Evolutionary conservation across 2,797 vertebrate species (phyloP).

Genomic region (Anableps anableps): DNA sequence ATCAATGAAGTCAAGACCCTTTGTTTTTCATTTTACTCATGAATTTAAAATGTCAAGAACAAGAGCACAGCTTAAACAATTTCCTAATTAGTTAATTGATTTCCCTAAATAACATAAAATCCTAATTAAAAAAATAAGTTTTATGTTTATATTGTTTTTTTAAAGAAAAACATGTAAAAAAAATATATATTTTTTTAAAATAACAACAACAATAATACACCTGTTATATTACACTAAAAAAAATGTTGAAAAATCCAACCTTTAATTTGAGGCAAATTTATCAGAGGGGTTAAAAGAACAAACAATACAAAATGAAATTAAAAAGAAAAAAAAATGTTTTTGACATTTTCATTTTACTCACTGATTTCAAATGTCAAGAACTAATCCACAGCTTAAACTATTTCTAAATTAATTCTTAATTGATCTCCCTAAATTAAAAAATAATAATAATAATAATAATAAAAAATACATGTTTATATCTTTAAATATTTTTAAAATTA

Average conservation of each 20-base stretch:
- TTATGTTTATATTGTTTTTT: too few species aligned
- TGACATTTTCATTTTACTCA: too few species aligned
- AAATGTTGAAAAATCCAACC: neutral
- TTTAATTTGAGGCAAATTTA: neutral
- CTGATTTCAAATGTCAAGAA: too few species aligned
- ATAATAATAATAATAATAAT: too few species aligned
- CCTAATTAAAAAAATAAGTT: too few species aligned
- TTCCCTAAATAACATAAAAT: too few species aligned
- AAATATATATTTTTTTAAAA: too few species aligned
- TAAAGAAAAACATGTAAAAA: too few species aligned
- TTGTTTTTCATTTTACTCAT: slow-evolving; percentile 1
- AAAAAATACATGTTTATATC: neutral
- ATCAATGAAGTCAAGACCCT: neutral
- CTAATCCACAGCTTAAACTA: neutral
- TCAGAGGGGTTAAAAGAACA: neutral
- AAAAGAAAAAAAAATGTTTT: too few species aligned
- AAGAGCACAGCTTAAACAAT: neutral
- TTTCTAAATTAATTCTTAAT: neutral
- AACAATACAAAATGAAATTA: neutral
- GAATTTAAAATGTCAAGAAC: neutral
- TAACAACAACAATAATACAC: too few species aligned
- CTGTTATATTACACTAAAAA: neutral
- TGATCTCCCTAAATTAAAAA: neutral
- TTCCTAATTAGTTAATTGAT: neutral
- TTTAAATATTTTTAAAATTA: too few species aligned